Evolutionary conservation across 2,113 vertebrate genomes (phyloP).

Genomic region (Hydrolagus affinis): DNA sequence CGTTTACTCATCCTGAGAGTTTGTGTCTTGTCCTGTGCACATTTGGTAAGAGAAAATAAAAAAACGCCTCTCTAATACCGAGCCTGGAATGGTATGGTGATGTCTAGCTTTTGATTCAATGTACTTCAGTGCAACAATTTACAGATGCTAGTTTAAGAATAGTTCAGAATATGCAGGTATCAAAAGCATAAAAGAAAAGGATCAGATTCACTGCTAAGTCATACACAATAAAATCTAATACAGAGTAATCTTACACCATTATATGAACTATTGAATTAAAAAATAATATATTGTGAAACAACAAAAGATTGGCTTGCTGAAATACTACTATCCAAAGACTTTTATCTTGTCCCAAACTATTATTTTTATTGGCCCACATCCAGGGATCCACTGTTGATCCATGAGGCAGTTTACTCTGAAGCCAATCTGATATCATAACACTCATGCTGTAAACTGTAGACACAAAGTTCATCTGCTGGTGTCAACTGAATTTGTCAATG

Average conservation of each 20-base stretch:
- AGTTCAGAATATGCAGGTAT: too few relatives aligned
- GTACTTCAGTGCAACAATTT: background rate
- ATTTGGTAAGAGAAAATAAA: background rate
- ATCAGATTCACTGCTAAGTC: background rate
- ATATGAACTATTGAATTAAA: background rate
- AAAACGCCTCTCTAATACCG: background rate
- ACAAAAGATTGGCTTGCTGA: background rate
- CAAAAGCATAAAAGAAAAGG: background rate
- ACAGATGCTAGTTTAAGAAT: background rate
- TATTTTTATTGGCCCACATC: background rate
- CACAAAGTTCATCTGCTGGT: background rate
- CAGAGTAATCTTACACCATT: background rate
- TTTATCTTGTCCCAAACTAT: slow-evolving; percentile 16
- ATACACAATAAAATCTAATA: background rate
- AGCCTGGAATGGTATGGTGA: background rate
- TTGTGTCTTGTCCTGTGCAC: background rate
- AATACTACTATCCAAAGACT: background rate
- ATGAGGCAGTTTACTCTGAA: background rate
- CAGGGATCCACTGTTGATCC: background rate
- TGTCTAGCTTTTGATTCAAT: background rate
- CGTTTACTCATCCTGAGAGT: too few relatives aligned
- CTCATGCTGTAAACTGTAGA: background rate
- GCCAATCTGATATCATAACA: background rate
- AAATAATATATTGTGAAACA: background rate
- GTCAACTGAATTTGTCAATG: background rate